phyloP scores from a whole-genome alignment of 2,888 invertebrate species.

The Agapostemon virescens region DNA sequence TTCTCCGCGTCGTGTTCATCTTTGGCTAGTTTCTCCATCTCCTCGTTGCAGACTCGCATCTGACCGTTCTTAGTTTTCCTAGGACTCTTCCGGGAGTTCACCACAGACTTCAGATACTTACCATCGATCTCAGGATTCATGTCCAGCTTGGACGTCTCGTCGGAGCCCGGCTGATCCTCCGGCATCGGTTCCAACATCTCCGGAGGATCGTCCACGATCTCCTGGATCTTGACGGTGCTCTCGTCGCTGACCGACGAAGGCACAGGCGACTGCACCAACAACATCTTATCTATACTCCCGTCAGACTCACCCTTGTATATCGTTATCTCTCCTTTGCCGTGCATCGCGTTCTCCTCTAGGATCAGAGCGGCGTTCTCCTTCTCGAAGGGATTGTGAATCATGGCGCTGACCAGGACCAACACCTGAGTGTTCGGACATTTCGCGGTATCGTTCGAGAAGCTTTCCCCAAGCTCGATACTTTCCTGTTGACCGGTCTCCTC shows the following conservation, averaged over 20 bases:
- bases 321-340: constrained; percentile 46
- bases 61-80: constrained; percentile 66
- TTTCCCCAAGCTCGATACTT: constrained; percentile 15
- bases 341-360: constrained; percentile 43
- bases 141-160: constrained; percentile 46
- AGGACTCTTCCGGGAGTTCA: constrained; percentile 75
- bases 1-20: constrained; percentile 2
- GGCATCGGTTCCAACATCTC: constrained; percentile 9
- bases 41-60: constrained; percentile 33
- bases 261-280: constrained; percentile 48
- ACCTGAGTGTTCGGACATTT: constrained; percentile 46
- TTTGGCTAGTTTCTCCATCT: constrained; percentile 1
- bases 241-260: constrained; percentile 46
- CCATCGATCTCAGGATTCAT: constrained; percentile 74
- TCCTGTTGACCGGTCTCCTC: constrained; percentile 19
- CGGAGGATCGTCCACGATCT: constrained; percentile 30
- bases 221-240: constrained; percentile 50
- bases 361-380: constrained; percentile 41
- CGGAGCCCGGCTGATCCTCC: constrained; percentile 15
- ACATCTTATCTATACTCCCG: constrained; percentile 43
- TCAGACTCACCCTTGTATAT: constrained; percentile 50
- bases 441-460: constrained; percentile 21
- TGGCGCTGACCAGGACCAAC: constrained; percentile 50
- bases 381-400: constrained; percentile 54
- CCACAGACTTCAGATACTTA: constrained; percentile 76